These are phyloP conservation scores for Sebastiscus tertius DNA, from an alignment of 2,797 vertebrate genomes.

Conservation along the genomic window DNA sequence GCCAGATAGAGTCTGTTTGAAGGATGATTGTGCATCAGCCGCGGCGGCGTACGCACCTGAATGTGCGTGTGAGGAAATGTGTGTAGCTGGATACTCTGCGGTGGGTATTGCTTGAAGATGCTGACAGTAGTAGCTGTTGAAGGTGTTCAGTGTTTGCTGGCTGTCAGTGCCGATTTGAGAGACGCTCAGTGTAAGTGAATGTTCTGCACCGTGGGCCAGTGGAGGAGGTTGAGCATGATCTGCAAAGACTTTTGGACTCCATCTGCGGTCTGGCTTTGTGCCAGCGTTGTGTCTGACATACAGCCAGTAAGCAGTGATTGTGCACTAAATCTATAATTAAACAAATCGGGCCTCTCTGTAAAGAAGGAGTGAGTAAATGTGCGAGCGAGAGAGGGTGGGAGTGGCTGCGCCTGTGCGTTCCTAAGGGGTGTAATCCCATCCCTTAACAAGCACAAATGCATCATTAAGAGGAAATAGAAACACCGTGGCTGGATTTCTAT, in stretches of 20 bases:
- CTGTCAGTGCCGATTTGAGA: conserved; percentile 73
- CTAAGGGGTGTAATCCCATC: conserved; percentile 59
- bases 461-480: conserved; percentile 72
- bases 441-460: conserved; percentile 67
- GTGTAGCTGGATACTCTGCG: conserved; percentile 32
- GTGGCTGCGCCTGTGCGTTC: conserved; percentile 41
- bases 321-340: conserved; percentile 73
- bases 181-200: conserved; percentile 71
- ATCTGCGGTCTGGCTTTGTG: conserved; percentile 54
- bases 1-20: conserved; percentile 48
- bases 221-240: conserved; percentile 67
- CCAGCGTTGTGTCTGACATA: conserved; percentile 50
- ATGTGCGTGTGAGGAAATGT: conserved; percentile 4
- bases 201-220: conserved; percentile 67
- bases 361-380: conserved; percentile 35
- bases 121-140: conserved; percentile 70
- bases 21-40: conserved; percentile 43
- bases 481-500: conserved; percentile 57
- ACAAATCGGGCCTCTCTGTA: conserved; percentile 41
- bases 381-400: conserved; percentile 25
- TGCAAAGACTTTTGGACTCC: conserved; percentile 63
- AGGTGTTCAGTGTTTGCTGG: conserved; percentile 75
- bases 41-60: neutral
- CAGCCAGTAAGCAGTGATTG: conserved; percentile 60
- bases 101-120: conserved; percentile 64